Conservation (phyloP, 1,140 invertebrate genomes). For the Papilio xuthus region DNA sequence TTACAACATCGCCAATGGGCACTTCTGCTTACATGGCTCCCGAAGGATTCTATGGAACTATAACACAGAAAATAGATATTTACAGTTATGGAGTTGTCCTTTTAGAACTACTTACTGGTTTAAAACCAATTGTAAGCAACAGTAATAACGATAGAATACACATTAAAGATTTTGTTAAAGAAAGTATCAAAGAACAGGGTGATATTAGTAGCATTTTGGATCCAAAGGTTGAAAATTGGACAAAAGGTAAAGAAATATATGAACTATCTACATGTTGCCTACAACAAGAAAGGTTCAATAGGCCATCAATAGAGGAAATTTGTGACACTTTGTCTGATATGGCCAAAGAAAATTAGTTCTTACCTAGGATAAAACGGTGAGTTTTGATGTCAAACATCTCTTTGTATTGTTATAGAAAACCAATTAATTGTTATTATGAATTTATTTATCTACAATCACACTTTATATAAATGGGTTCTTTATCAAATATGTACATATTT, state of each 20-base stretch:
- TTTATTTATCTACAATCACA: no score
- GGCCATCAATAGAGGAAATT: slow-evolving; percentile 63
- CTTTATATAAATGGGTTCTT: no score
- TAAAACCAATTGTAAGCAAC: slow-evolving; percentile 82
- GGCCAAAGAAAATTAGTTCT: slow-evolving; percentile 37
- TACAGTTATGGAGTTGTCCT: slow-evolving; percentile 91
- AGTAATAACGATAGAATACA: slow-evolving; percentile 58
- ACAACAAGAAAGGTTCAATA: slow-evolving; percentile 52
- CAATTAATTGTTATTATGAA: no score
- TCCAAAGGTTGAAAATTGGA: slow-evolving; percentile 55
- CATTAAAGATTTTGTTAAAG: slow-evolving; percentile 68
- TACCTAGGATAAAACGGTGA: no score
- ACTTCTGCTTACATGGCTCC: slow-evolving; percentile 90
- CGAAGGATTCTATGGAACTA: slow-evolving; percentile 86
- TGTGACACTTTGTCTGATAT: slow-evolving; percentile 55
- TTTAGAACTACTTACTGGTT: slow-evolving; percentile 86
- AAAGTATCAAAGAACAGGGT: slow-evolving; percentile 49
- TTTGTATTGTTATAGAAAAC: neutral
- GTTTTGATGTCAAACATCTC: no score
- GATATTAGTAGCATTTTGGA: slow-evolving; percentile 62
- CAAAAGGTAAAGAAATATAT: slow-evolving; percentile 61
- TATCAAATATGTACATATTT: no score
- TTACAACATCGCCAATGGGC: slow-evolving; percentile 84
- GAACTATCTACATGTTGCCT: slow-evolving; percentile 60
- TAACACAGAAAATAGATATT: slow-evolving; percentile 88